Evolutionary conservation across 2,113 vertebrate genomes (phyloP), one percentile per base, ranked within the genome.

Genomic region (Misgurnus anguillicaudatus): DNA sequence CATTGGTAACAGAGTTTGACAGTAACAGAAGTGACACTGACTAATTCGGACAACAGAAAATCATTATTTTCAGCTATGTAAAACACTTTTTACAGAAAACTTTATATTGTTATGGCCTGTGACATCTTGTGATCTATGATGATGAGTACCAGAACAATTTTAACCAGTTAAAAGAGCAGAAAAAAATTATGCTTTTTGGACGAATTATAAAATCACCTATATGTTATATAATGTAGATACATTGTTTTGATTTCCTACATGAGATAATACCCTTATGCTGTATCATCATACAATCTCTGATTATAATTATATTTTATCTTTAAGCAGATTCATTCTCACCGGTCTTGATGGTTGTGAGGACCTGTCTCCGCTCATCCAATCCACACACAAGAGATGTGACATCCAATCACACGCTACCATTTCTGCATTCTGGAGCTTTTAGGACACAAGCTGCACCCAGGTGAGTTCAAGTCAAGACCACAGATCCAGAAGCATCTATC

Each of bases 281-380:
- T 66, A 58, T 55, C 4, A 19, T 17, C 21, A 41, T 36, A 6
- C 19, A 51, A 61, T 79, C 24, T 4, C 6, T 62, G 62, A 42
- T 67, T 24, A 72, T 21, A 19, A 63, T 55, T 55, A 19, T 63
- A 7, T n/a, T 55, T 6, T 45, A 64, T 24, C 66, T n/a, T 66
- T 47, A 61, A 45, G 11, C 57, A 83, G 78, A 62, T 75, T 6
- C 42, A 14, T 16, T 78, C 81, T 87, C 82, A 89, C 82, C 84
- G 86, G 89, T 87, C 88, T 88, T 80, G 83, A 94, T 93, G 93
- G 86, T 90, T 86, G 74, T 83, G 68, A 87, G 80, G 87, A 79
- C 85, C 81, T 78, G 66, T 80, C 85, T 87, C 85, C 86, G 74
- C 83, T 84, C 85, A 83, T 85, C 86, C 87, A 88, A 85, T 90